Base-by-base conservation (phyloP, 2,888 invertebrate genomes). In the Eretmocerus hayati region DNA sequence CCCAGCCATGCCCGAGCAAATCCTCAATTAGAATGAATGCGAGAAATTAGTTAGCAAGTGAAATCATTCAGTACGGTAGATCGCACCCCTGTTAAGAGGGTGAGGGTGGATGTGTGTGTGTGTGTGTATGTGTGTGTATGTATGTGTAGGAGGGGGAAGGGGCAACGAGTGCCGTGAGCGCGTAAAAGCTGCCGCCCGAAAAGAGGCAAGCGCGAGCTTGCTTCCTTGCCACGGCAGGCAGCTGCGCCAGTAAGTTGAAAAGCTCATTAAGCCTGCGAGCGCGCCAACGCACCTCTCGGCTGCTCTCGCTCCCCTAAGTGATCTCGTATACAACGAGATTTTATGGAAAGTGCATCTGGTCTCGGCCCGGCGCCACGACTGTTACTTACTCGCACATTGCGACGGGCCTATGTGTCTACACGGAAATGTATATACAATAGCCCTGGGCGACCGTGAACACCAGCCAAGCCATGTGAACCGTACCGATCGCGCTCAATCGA, bases 291-390 rank as follows among this genome's bases (percentile, higher is more conserved):
- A n/a, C n/a, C 18, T 39, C 22, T n/a, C 40, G 4, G 30, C 58
- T 56, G 60, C 21, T 20, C 32, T 15, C 19, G 18, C 20, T 19
- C 55, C 60, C 53, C 62, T 69, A 70, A 71, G 70, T 70, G 70
- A 67, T 66, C 67, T 64, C 69, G 59, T 70, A 71, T 69, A 70
- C 63, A 66, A 69, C 61, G 58, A 64, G 64, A 69, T 65, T 71
- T 71, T 71, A 71, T 69, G 71, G 66, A 71, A 65, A 71, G 71
- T 71, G 71, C 70, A 71, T 62, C 57, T 58, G 58, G 63, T 62
- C 62, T 62, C 60, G 58, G 37, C 13, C 22, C 9, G 21, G 20
- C 9, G 9, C 18, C 13, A 30, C 30, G 30, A 30, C 8, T n/a
- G n/a, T n/a, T n/a, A n/a, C n/a, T 20, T 13, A 15, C 30, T 32